Evolutionary conservation across 2,797 vertebrate species (phyloP).

Genomic region (Rhodeus uyekii): DNA sequence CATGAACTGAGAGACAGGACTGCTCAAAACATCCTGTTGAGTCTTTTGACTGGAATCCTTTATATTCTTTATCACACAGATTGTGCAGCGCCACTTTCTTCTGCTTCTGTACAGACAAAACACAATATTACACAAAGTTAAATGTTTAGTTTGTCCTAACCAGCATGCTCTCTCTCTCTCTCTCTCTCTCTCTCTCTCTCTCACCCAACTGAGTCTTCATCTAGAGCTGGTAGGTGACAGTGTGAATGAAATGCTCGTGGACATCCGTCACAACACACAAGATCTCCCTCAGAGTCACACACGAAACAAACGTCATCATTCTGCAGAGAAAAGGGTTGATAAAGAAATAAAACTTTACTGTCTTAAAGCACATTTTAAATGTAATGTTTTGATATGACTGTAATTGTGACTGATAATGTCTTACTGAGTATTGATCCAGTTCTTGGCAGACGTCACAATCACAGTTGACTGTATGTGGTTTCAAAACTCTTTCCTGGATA

Average conservation of each 20-base stretch:
- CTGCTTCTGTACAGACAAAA: neutral
- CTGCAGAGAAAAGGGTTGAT: constrained; percentile 60
- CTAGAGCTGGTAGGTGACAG: neutral
- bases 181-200: neutral
- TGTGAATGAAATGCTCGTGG: constrained; percentile 40
- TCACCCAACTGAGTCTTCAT: neutral
- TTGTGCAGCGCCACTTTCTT: constrained; percentile 76
- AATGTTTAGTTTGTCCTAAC: neutral
- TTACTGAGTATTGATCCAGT: neutral
- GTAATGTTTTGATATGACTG: neutral
- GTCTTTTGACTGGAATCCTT: constrained; percentile 46
- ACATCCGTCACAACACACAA: constrained; percentile 69
- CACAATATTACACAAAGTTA: neutral
- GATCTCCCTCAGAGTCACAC: constrained; percentile 51
- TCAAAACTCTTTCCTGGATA: constrained; percentile 35
- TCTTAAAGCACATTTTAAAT: neutral
- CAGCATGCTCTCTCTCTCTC: neutral
- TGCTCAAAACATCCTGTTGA: constrained; percentile 38
- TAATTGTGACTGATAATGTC: neutral
- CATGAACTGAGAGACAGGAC: constrained; percentile 49
- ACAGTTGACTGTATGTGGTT: constrained; percentile 14
- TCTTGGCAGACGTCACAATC: constrained; percentile 30
- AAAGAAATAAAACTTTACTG: neutral
- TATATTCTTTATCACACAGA: constrained; percentile 61
- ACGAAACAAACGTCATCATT: constrained; percentile 73